Conservation (phyloP, 2,113 vertebrate species). For the Polypterus senegalus region DNA sequence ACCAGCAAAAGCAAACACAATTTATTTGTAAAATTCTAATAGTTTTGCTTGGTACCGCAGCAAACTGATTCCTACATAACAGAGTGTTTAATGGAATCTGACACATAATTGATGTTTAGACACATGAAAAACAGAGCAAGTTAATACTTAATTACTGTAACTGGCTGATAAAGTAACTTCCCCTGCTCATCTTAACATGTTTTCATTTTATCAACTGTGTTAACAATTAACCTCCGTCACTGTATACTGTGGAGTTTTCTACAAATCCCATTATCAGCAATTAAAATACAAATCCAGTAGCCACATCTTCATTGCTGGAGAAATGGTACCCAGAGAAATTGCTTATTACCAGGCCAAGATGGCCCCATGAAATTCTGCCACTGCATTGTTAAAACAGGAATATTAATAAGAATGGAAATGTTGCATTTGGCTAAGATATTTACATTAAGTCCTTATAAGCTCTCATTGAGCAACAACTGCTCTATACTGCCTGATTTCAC, state of each 20-base stretch:
- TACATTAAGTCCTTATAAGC: no score
- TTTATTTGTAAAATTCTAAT: no score
- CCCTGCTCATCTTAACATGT: constrained; percentile 53
- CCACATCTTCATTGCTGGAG: constrained; percentile 36
- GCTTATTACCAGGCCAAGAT: constrained; percentile 18
- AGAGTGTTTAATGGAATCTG: constrained; percentile 51
- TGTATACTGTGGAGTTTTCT: constrained; percentile 47
- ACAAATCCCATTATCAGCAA: constrained; percentile 65
- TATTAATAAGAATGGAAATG: no score
- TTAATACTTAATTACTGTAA: constrained; percentile 50
- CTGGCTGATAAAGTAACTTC: constrained; percentile 56
- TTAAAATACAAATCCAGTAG: constrained; percentile 49
- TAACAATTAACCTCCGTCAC: constrained; percentile 62
- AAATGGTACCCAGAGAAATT: constrained; percentile 42
- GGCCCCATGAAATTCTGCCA: not conserved
- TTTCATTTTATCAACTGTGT: constrained; percentile 42
- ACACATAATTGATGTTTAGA: constrained; percentile 48
- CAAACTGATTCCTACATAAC: constrained; percentile 38
- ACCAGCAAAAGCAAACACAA: no score
- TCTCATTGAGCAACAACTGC: no score
- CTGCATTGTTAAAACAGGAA: no score
- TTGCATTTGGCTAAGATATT: no score
- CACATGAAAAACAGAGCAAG: constrained; percentile 38
- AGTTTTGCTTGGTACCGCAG: constrained; percentile 24
- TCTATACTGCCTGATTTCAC: no score